Conservation (phyloP, 2,797 vertebrate species). For the Acanthurus lineatus region DNA sequence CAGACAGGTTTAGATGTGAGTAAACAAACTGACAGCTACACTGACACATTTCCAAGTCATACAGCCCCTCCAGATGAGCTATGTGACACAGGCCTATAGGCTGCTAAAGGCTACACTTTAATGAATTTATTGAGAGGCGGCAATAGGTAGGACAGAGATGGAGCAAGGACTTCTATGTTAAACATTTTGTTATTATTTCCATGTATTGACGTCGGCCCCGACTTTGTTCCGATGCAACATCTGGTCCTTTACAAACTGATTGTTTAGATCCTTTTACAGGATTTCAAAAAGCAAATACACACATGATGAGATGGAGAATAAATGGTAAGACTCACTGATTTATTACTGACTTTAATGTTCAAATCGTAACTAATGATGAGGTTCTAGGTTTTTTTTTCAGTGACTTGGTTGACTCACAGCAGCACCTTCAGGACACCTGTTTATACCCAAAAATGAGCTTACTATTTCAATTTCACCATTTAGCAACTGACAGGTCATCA, state of each 20-base stretch:
- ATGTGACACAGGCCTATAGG: constrained; percentile 70
- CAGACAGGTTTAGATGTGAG: constrained; percentile 42
- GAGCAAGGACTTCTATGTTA: constrained; percentile 10
- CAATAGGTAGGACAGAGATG: constrained; percentile 34
- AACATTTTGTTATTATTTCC: constrained; percentile 22
- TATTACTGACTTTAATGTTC: too few relatives aligned
- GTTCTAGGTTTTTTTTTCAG: too few relatives aligned
- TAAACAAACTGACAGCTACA: constrained; percentile 71
- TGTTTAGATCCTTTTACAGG: too few relatives aligned
- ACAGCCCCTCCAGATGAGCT: constrained; percentile 62
- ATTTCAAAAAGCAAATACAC: neutral
- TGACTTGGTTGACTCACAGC: too few relatives aligned
- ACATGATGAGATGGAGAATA: too few relatives aligned
- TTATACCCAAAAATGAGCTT: too few relatives aligned
- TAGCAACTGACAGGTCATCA: too few relatives aligned
- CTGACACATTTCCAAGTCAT: constrained; percentile 61
- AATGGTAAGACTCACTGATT: too few relatives aligned
- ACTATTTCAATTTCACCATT: too few relatives aligned
- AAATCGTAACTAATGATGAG: too few relatives aligned
- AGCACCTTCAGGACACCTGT: too few relatives aligned
- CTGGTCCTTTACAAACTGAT: neutral
- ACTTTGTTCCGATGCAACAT: constrained; percentile 7
- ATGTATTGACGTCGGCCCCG: neutral
- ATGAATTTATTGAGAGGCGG: constrained; percentile 62
- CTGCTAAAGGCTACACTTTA: constrained; percentile 73